Conservation (phyloP, 2,797 vertebrate genomes). For the Thamnophis elegans region DNA sequence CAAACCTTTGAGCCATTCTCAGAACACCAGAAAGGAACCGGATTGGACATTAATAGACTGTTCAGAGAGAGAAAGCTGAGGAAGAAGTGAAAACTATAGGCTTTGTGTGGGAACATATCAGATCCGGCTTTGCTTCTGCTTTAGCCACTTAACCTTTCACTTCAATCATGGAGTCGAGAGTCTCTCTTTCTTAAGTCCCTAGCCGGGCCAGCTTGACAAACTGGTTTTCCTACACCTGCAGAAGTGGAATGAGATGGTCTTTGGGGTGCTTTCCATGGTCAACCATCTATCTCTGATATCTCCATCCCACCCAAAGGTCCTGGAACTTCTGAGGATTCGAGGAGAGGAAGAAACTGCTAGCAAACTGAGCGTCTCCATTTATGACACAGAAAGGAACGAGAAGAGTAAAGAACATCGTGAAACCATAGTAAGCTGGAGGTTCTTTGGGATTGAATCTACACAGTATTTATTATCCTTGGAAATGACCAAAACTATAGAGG, state of each 20-base stretch:
- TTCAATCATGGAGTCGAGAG: background rate
- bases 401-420: slow-evolving; percentile 65
- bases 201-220: background rate
- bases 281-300: background rate
- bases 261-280: background rate
- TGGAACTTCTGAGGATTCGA: slow-evolving; percentile 70
- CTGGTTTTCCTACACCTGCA: background rate
- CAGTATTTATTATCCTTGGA: background rate
- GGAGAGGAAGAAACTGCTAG: slow-evolving; percentile 69
- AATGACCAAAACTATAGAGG: background rate
- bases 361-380: slow-evolving; percentile 71
- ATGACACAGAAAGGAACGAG: slow-evolving; percentile 70
- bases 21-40: background rate
- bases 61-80: background rate
- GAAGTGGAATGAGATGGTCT: background rate
- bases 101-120: background rate
- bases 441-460: background rate
- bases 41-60: background rate
- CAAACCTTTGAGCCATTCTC: too few species aligned
- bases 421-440: slow-evolving; percentile 66
- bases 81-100: background rate
- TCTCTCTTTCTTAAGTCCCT: background rate
- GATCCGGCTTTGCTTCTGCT: background rate
- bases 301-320: slow-evolving; percentile 66
- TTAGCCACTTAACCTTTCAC: background rate